Evolutionary conservation across 2,797 vertebrate species (phyloP).

Genomic region (Hybognathus amarus): DNA sequence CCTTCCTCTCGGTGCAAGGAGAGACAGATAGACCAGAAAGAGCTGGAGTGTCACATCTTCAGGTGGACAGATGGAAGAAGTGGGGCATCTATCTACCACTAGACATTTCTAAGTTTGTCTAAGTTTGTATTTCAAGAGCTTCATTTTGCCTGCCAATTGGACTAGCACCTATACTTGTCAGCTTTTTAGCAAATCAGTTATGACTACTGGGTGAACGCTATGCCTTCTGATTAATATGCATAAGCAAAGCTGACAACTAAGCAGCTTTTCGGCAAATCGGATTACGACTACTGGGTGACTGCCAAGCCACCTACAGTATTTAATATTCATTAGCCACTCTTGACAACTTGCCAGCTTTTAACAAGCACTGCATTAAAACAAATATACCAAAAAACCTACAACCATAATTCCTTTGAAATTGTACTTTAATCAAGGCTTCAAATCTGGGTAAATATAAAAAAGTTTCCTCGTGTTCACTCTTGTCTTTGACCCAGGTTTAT

Average conservation of each 20-base stretch:
- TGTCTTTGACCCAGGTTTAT: neutral
- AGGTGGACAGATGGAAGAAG: neutral
- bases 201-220: neutral
- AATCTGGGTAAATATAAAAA: neutral
- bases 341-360: neutral
- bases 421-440: neutral
- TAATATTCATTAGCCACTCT: neutral
- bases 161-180: neutral
- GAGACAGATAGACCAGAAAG: conserved; percentile 1
- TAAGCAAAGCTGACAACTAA: no score
- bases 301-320: neutral
- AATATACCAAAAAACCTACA: neutral
- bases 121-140: neutral
- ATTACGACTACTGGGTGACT: neutral
- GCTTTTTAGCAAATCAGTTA: neutral
- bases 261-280: neutral
- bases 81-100: neutral
- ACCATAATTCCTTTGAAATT: neutral
- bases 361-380: neutral
- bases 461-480: neutral
- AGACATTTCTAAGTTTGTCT: neutral
- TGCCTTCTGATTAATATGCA: neutral
- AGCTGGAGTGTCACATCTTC: conserved; percentile 22
- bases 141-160: neutral
- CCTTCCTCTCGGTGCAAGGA: conserved; percentile 6